Percentiles rank a stretch among this genome's conserved stretches.
Evolutionary conservation across 35 echinoderm and acorn worm species (phyloP).

Genomic region (Hemicentrotus pulcherrimus): DNA sequence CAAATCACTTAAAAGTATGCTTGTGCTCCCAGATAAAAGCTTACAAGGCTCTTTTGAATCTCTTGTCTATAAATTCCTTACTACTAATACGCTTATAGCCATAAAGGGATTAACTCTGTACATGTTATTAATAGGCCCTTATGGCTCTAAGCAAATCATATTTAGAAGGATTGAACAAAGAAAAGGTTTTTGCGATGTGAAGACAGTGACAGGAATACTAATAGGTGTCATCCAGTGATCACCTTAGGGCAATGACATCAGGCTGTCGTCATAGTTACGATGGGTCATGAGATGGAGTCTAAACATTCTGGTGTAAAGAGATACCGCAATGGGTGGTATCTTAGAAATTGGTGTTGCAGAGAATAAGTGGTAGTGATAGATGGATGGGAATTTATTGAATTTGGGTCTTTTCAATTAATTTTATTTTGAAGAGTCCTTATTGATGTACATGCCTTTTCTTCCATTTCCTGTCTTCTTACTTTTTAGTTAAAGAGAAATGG

Average conservation of each 20-base stretch:
- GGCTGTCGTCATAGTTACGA: not conserved
- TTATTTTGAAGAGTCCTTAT: not conserved
- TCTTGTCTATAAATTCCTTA: too few species aligned
- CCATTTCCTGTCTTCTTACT: too few species aligned
- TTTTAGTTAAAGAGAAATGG: too few species aligned
- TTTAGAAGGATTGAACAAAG: too few species aligned
- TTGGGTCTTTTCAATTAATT: too few species aligned
- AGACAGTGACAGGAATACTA: not conserved
- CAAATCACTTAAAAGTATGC: too few species aligned
- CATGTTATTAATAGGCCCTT: too few species aligned
- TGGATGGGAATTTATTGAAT: not conserved
- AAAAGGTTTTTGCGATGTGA: not conserved
- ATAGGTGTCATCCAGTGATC: not conserved
- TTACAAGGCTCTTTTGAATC: too few species aligned
- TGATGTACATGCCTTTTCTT: too few species aligned
- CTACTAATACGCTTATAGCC: too few species aligned
- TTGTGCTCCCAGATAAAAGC: too few species aligned
- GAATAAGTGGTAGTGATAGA: not conserved
- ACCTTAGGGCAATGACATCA: not conserved
- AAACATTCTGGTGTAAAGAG: conserved; percentile 18
- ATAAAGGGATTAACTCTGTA: too few species aligned
- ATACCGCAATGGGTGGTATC: not conserved
- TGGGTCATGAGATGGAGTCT: conserved; percentile 4
- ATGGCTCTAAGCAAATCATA: not conserved
- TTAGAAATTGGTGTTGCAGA: not conserved